Evolutionary conservation across 2,888 invertebrate species (phyloP), one percentile per base, ranked within the genome.

Genomic region (Notocelia uddmanniana): DNA sequence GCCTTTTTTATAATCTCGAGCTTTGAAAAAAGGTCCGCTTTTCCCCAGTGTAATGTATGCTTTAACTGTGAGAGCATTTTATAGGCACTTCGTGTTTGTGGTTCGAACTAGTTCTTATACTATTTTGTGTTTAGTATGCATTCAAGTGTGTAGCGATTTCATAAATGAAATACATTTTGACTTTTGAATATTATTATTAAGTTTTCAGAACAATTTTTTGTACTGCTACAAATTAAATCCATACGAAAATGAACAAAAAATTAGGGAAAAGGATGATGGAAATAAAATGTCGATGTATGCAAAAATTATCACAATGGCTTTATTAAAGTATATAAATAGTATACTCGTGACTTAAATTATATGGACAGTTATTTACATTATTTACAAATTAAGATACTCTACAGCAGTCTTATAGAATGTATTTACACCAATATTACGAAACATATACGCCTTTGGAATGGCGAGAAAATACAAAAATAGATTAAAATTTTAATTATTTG

Each of bases 231-330:
- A 63, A 63, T 52, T 63, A 52, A 52, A 64, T 64, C 37, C 64
- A 64, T 54, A 64, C 37, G 23, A 52, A 62, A 52, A 23, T 63
- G 10, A 63, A 37, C n/a, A 75, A 67, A 73, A 69, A n/a, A 59
- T 41, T 10, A 18, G 69, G 74, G 64, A 73, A 77, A 83, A 55
- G 60, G 31, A 41, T 55, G 15, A 15, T 48, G 23, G 50, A 67
- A 89, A 88, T 84, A 82, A 86, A 87, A 87, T 81, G 78, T 82
- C 76, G 76, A 73, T 76, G 76, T 74, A 86, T 92, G 91, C 90
- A 93, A 93, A 91, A 93, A 92, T 93, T 93, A 93, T 93, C 93
- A 93, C 93, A 93, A 93, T 93, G 92, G 92, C 92, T 93, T 93
- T 93, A 93, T 93, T 93, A 92, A 93, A 92, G 89, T 93, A 93